Conservation (phyloP, 30 jellyfish, hydroid and myxozoan species). For the Morbakka virulenta region DNA sequence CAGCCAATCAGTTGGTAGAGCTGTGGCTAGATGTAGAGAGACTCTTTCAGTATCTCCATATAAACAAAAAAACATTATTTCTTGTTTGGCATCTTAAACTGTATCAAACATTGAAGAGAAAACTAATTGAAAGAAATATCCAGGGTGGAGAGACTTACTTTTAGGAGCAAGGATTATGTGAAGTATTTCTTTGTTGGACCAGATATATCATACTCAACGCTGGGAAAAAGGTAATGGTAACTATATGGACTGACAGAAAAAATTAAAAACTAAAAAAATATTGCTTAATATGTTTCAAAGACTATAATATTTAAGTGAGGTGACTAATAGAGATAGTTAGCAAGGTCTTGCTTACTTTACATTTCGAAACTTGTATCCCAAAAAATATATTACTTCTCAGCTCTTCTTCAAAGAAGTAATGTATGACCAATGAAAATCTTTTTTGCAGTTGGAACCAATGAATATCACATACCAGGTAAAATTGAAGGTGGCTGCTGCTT, state of each 20-base stretch:
- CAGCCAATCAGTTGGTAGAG: conserved; percentile 33
- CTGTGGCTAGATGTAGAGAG: conserved; percentile 24
- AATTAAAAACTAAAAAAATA: conserved; percentile 18
- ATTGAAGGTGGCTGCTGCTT: conserved; percentile 18
- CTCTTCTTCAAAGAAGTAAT: conserved; percentile 42
- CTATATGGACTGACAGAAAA: conserved; percentile 24
- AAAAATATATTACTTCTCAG: conserved; percentile 26
- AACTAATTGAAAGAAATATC: conserved; percentile 4
- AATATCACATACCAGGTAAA: conserved; percentile 17
- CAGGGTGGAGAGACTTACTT: neutral
- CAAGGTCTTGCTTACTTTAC: conserved; percentile 11
- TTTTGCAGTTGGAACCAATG: conserved; percentile 22
- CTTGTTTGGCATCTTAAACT: conserved; percentile 25
- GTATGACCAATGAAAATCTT: conserved; percentile 25
- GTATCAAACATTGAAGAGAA: neutral
- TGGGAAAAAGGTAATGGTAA: conserved; percentile 34
- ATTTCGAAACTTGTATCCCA: too few species aligned
- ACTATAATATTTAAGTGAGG: conserved; percentile 19
- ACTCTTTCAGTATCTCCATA: conserved; percentile 23
- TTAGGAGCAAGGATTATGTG: conserved; percentile 2
- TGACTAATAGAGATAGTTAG: conserved; percentile 4
- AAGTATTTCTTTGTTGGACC: conserved; percentile 30
- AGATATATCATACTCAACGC: conserved; percentile 38
- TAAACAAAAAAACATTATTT: conserved; percentile 6
- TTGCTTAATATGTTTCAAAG: conserved; percentile 31